Evolutionary conservation across 2,888 invertebrate genomes (phyloP), one percentile per base, ranked within the genome.

Genomic region (Cephus rjabovi): DNA sequence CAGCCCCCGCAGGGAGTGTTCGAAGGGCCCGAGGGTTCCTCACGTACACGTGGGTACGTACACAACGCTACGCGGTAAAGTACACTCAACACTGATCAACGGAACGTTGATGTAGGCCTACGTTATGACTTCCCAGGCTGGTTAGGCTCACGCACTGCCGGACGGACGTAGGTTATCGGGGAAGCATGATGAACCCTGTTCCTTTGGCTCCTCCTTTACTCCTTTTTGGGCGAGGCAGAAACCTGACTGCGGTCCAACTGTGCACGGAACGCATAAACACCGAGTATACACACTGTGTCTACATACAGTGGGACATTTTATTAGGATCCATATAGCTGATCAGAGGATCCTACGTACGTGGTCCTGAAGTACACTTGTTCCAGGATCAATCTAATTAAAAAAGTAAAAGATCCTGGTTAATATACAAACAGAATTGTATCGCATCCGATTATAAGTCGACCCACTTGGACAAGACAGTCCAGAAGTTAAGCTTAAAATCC

Each of bases 91-190:
- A 70, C 76, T 76, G 79, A 76, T 80, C 35, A 35, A 83, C 73
- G 34, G 74, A 75, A 76, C 76, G 80, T 75, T 56, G 71, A 74
- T 68, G 69, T 74, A 75, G 34, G 69, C 34, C 74, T 75, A 77
- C 34, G 56, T 56, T 56, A 56, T 74, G 76, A 77, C 75, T 78
- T 78, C 77, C 80, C 81, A 76, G 80, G 79, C 84, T 80, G 85
- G 83, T 86, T 87, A 83, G 84, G 83, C 87, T 87, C 86, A 90
- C 90, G 90, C 90, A 90, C 88, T 87, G 86, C 86, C 85, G 83
- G 80, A 83, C 88, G 85, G 86, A 87, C 88, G 87, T 84, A 81
- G 85, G 84, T 84, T 89, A 90, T 89, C 89, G 88, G 90, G 90
- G 81, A 85, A 90, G 85, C 88, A 90, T 90, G 87, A 89, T 87